Evolutionary conservation across 1,140 invertebrate genomes (phyloP), one percentile per base, ranked within the genome.

Genomic region (Pectinophora gossypiella): DNA sequence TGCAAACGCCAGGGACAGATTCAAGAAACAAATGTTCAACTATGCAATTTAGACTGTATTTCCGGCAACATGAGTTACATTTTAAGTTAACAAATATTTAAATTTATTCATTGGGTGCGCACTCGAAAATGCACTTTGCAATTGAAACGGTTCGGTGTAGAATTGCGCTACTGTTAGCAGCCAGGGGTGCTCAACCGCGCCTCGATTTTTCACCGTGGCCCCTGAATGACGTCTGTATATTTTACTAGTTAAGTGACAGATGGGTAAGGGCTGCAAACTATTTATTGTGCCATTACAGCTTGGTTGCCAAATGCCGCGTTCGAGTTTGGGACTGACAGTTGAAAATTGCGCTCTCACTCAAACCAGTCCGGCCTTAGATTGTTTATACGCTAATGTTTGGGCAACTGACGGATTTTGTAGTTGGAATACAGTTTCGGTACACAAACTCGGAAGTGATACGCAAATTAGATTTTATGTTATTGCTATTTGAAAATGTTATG

Each of bases 11-110:
- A 49, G 47, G 36, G 46, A 43, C 44, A 60, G 69, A 73, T 71
- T 59, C 60, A 73, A 75, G 74, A 76, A 86, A 79, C 80, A 81
- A 84, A 84, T 79, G 83, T 69, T 76, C 70, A 76, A 60, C 64
- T 69, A 69, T 82, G 78, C 83, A 86, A 86, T 86, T 86, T 84
- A 73, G 80, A 83, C 83, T 84, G 80, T 86, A 84, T 84, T 77
- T 86, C 83, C 80, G 80, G 79, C 68, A 72, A 86, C 83, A 86
- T 81, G 83, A 71, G 83, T 86, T 84, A 84, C 83, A 86, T 86
- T 86, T 86, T 84, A 86, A 86, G 72, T 86, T 86, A 83, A 84
- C 83, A 86, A 86, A 84, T 84, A 84, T 84, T 86, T 84, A 86
- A 86, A 86, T 86, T 84, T 84, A 84, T 85, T 82, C 80, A 73